A percentile compares a stretch with the other conserved stretches of the same genome.
These are phyloP conservation scores for Caenorhabditis auriculariae DNA, from an alignment of 2,888 invertebrate genomes.

Conservation along the genomic window DNA sequence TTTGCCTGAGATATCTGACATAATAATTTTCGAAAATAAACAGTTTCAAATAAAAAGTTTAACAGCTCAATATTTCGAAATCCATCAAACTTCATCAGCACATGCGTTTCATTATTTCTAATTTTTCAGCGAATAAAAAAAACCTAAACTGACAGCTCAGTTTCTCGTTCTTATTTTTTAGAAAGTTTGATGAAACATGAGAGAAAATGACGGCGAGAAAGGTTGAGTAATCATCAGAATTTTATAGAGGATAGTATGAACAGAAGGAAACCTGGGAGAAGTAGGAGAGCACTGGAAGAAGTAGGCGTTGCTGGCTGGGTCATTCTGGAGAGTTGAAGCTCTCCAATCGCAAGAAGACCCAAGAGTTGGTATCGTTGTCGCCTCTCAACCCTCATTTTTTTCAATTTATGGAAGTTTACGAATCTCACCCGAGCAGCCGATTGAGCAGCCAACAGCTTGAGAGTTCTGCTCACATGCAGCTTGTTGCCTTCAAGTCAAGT, in stretches of 20 bases:
- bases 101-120: too few species aligned
- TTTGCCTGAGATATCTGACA: too few species aligned
- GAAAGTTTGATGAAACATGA: too few species aligned
- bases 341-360: constrained; percentile 57
- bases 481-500: constrained; percentile 26
- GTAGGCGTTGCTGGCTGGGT: constrained; percentile 35
- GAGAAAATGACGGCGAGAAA: too few species aligned
- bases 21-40: too few species aligned
- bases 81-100: too few species aligned
- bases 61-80: too few species aligned
- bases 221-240: constrained; percentile 3
- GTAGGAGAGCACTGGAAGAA: constrained; percentile 60
- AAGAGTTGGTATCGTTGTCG: constrained; percentile 28
- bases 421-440: constrained; percentile 35
- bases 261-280: constrained; percentile 47
- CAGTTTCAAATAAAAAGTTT: too few species aligned
- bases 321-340: constrained; percentile 43
- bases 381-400: constrained; percentile 20
- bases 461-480: constrained; percentile 39
- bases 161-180: too few species aligned
- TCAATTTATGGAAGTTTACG: not conserved
- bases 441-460: constrained; percentile 29
- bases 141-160: too few species aligned
- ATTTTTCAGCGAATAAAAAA: too few species aligned
- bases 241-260: too few species aligned